Evolutionary conservation across 2,113 vertebrate species (phyloP).

Genomic region (Crypturellus undulatus): DNA sequence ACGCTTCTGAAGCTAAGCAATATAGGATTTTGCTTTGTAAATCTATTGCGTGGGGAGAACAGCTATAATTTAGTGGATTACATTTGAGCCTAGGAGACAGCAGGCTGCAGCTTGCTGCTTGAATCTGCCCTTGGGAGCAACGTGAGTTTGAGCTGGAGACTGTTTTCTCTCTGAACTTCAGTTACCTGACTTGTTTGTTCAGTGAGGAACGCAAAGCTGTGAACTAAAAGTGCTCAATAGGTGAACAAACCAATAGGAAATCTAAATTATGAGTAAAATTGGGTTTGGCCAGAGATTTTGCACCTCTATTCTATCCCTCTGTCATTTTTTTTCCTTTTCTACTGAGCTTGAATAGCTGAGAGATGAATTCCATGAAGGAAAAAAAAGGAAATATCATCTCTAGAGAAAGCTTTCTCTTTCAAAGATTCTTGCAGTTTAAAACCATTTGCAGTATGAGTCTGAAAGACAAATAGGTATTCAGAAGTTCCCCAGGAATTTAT

Average conservation of each 20-base stretch:
- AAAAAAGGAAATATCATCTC: background rate
- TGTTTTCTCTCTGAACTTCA: background rate
- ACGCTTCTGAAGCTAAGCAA: background rate
- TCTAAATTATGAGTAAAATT: background rate
- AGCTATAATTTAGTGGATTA: background rate
- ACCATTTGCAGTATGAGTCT: background rate
- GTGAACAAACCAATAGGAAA: background rate
- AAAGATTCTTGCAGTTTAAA: background rate
- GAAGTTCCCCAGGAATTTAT: fast-evolving
- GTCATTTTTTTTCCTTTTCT: background rate
- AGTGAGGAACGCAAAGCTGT: background rate
- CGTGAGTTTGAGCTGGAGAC: background rate
- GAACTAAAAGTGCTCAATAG: background rate
- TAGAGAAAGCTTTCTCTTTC: background rate
- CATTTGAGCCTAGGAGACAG: background rate
- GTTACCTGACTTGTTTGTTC: background rate
- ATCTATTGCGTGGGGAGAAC: background rate
- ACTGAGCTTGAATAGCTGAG: background rate
- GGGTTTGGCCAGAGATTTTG: background rate
- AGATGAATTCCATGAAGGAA: background rate
- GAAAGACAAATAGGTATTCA: background rate
- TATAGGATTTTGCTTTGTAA: background rate
- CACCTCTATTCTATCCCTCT: background rate
- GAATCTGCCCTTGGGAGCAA: background rate
- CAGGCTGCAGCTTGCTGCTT: background rate